Evolutionary conservation across 2,797 vertebrate species (phyloP).

Genomic region (Ctenopoma kingsleyae): DNA sequence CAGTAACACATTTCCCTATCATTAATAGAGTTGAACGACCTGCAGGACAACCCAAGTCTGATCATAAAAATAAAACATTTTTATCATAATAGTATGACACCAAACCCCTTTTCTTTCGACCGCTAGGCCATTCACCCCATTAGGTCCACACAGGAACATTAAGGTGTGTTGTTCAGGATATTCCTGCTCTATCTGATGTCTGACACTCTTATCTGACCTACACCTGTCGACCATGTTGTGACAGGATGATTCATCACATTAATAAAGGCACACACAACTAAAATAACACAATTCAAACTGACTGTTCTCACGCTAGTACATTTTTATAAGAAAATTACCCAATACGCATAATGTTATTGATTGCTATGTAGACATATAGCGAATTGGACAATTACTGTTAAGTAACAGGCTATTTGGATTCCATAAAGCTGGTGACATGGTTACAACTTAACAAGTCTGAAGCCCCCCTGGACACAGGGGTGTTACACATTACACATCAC

Average conservation of each 20-base stretch:
- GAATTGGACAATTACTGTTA: too few species aligned
- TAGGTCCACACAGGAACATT: not conserved
- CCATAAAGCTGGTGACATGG: not conserved
- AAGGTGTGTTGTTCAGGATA: slow-evolving; percentile 8
- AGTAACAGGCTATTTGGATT: too few species aligned
- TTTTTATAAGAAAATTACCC: too few species aligned
- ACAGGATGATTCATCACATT: not conserved
- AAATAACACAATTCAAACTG: too few species aligned
- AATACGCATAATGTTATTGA: too few species aligned
- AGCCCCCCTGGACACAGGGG: too few species aligned
- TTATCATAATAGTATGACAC: slow-evolving; percentile 8
- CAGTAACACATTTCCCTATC: not conserved
- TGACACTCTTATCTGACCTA: slow-evolving; percentile 18
- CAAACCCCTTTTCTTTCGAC: slow-evolving; percentile 7
- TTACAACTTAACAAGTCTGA: not conserved
- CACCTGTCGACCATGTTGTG: not conserved
- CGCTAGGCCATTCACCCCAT: slow-evolving; percentile 16
- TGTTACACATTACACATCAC: slow-evolving; percentile 1
- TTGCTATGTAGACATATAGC: too few species aligned
- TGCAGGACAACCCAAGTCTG: not conserved
- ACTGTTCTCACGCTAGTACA: too few species aligned
- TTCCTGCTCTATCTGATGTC: slow-evolving; percentile 29
- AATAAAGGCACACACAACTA: not conserved
- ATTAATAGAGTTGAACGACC: slow-evolving; percentile 39
- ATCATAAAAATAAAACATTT: slow-evolving; percentile 18